Percentiles rank a stretch among this genome's conserved stretches.
Conservation (phyloP, 2,888 invertebrate genomes). For the Archips crataeganus region DNA sequence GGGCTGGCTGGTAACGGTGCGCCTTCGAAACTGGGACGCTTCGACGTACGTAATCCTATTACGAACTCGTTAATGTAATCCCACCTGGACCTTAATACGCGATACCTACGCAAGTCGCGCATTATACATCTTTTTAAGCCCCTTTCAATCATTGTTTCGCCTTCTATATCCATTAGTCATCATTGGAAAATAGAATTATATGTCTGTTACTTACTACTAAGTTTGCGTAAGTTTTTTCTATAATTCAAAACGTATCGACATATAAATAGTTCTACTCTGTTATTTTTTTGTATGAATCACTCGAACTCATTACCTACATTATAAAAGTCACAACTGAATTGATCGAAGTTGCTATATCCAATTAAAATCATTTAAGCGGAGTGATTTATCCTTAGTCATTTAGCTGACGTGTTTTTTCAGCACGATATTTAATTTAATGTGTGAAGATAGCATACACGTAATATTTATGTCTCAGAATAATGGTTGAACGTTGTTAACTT, state of each 20-base stretch:
- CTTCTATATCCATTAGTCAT: neutral
- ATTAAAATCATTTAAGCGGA: constrained; percentile 53
- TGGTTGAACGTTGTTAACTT: constrained; percentile 58
- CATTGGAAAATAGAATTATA: neutral
- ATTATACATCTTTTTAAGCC: constrained; percentile 28
- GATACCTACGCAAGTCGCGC: constrained; percentile 27
- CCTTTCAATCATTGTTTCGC: constrained; percentile 21
- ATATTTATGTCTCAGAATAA: constrained; percentile 22
- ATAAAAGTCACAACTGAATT: constrained; percentile 9
- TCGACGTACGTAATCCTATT: constrained; percentile 80
- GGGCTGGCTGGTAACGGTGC: constrained; percentile 72
- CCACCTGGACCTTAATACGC: constrained; percentile 63
- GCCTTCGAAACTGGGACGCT: constrained; percentile 73
- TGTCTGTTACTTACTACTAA: neutral
- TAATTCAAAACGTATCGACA: neutral
- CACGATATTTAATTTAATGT: constrained; percentile 35
- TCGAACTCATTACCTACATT: constrained; percentile 3
- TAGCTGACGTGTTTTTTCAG: constrained; percentile 57
- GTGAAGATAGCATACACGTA: constrained; percentile 19
- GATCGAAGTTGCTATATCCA: constrained; percentile 28
- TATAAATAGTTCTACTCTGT: neutral
- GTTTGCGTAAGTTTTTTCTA: neutral
- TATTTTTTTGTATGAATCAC: neutral
- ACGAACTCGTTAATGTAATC: constrained; percentile 81
- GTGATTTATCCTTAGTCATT: constrained; percentile 48